Evolutionary conservation across 2,797 vertebrate genomes (phyloP), one percentile per base, ranked within the genome.

Genomic region (Mus spretus): DNA sequence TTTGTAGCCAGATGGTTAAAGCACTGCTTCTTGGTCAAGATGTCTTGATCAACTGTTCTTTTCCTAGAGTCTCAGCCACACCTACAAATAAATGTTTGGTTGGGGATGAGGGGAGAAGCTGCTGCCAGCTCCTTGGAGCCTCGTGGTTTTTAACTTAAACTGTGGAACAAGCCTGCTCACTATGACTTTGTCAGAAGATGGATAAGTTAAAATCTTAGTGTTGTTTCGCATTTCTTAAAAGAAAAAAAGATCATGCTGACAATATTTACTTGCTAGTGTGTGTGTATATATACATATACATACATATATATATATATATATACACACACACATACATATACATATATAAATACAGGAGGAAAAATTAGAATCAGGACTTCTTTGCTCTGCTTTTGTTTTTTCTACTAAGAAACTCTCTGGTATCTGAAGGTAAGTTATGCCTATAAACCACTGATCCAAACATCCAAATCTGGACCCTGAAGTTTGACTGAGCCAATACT

Each of bases 181-280:
- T 88, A 53, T 63, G 65, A 79, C 44, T 26, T 34, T 87, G 15
- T 0, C 77, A 81, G 3, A 12, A 95, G 87, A 63, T 6, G 9
- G 6, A 1, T 12, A 55, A 28, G 61, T 82, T 92, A 90, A 93
- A 22, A 92, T 63, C 19, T 88, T 75, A 67, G 44, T 17, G 84
- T 78, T 31, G 28, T 61, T 88, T 88, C 50, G 11, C 44, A 61
- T 88, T 93, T 91, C 65, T 59, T 44, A 44, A 79, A 81, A 95
- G 61, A 74, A 94, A 90, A 40, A 83, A 3, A 37, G 47, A 40
- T 57, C 34, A 19, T 90, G 34, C 6, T 61, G 67, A 50, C 9
- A 91, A 4, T n/a, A 81, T 96, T 96, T 50, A 74, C 57, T 81
- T 90, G n/a, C 40, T 81, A 77, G 95, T 89, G 47, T 47, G 47